phyloP scores from a whole-genome alignment of 2,888 invertebrate species.

The Hydroisotoma schaefferi region DNA sequence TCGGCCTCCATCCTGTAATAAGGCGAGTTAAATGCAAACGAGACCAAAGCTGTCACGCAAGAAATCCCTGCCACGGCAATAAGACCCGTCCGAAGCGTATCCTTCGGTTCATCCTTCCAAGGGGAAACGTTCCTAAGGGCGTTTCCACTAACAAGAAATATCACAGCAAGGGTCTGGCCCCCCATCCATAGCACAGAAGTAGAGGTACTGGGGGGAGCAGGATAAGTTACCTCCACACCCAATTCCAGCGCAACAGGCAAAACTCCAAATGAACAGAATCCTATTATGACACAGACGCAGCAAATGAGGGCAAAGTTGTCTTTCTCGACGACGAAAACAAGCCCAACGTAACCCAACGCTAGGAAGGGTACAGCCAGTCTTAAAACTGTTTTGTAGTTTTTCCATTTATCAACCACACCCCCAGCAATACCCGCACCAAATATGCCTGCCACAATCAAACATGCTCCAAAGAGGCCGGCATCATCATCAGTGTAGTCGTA shows the following conservation, averaged over 20 bases:
- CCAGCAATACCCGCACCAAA: slow-evolving; percentile 31
- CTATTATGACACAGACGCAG: slow-evolving; percentile 17
- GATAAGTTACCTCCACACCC: slow-evolving; percentile 31
- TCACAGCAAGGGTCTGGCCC: slow-evolving; percentile 21
- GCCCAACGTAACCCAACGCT: slow-evolving; percentile 15
- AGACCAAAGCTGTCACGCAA: neutral
- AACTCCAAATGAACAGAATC: slow-evolving; percentile 26
- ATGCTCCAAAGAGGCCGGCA: slow-evolving; percentile 27
- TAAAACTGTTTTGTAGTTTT: slow-evolving; percentile 19
- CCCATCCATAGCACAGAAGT: slow-evolving; percentile 35
- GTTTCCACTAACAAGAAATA: slow-evolving; percentile 29
- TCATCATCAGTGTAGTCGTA: slow-evolving; percentile 28
- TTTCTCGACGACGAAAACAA: slow-evolving; percentile 25
- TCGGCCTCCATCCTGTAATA: slow-evolving; percentile 33
- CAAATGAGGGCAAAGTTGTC: slow-evolving; percentile 19
- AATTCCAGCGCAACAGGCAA: slow-evolving; percentile 33
- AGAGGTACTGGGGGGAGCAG: slow-evolving; percentile 18
- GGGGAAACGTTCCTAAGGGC: slow-evolving; percentile 16
- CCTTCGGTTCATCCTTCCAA: slow-evolving; percentile 20
- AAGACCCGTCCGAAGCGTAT: slow-evolving; percentile 19
- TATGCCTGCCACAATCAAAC: slow-evolving; percentile 23
- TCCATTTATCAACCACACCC: slow-evolving; percentile 24
- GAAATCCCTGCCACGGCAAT: slow-evolving; percentile 21
- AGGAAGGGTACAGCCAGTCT: slow-evolving; percentile 20
- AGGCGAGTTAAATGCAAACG: slow-evolving; percentile 26